Percentiles rank a stretch among this genome's conserved stretches.
Conservation (phyloP, 2,113 vertebrate species). For the Lepisosteus oculatus region DNA sequence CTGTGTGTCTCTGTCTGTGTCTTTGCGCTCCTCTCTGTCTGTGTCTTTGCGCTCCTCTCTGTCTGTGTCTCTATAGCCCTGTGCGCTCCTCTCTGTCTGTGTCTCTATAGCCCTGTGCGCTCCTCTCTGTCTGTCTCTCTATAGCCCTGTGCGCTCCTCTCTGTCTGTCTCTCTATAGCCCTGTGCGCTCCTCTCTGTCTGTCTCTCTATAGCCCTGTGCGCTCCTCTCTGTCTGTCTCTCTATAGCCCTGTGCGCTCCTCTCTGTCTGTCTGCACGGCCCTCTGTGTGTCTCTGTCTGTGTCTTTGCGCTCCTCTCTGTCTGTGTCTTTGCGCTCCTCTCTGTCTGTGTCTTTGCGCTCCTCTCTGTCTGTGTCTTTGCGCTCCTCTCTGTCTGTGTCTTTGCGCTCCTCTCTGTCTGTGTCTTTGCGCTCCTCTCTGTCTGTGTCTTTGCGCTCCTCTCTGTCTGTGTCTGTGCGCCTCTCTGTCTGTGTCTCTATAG, state of each 20-base stretch:
- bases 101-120: slow-evolving; percentile 23
- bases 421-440: neutral
- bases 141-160: neutral
- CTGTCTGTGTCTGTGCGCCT: neutral
- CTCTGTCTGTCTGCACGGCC: slow-evolving; percentile 18
- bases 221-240: slow-evolving; percentile 10
- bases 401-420: slow-evolving; percentile 20
- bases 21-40: slow-evolving; percentile 21
- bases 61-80: too few species aligned
- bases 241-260: neutral
- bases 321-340: neutral
- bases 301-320: slow-evolving; percentile 20
- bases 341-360: neutral
- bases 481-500: neutral
- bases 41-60: neutral
- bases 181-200: too few species aligned
- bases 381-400: slow-evolving; percentile 24
- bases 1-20: slow-evolving; percentile 14
- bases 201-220: slow-evolving; percentile 8
- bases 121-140: neutral
- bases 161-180: neutral
- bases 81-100: neutral
- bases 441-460: too few species aligned
- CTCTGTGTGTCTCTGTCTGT: slow-evolving; percentile 17
- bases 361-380: neutral